Base-by-base conservation (phyloP, 1,140 invertebrate genomes). In the Drosophila obscura region DNA sequence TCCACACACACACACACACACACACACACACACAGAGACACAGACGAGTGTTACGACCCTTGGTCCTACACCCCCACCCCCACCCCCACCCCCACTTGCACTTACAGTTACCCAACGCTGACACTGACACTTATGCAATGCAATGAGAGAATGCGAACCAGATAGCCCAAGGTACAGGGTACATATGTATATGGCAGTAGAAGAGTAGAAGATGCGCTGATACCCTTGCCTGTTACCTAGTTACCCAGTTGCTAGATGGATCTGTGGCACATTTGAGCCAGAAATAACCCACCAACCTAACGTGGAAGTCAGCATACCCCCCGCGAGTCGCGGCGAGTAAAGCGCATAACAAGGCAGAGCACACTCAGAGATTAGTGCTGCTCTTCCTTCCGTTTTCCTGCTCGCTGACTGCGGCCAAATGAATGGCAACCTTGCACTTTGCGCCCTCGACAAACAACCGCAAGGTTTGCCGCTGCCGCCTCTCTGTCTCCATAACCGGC, bases 401-500 rank as follows among this genome's bases (percentile, higher is more conserved):
- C 53, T 31, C 55, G 49, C 67, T 26, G 22, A 22, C 51, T 7
- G 7, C 15, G 39, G 63, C 80, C 53, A 66, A 79, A 83, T 84
- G 66, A 83, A 83, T 83, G 80, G 72, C 81, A 83, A 80, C 80
- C 80, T 80, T 84, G 77, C 77, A 80, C 80, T 84, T 73, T 84
- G 72, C 60, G 80, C 65, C 81, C 81, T 77, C 73, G 61, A 80
- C 63, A 77, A 85, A 65, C 73, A 66, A 80, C 81, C 66, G 31
- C 80, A 76, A 84, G 80, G 80, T 67, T 77, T 53, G 63, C 43
- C 51, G 24, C 9, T 28, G 50, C 46, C 57, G 26, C 26, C 56
- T 50, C 44, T 22, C 16, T 51, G 55, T 45, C 8, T 31, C 39
- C 57, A 19, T 26, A 22, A 31, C 46, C 41, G 51, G 35, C 53